Base-by-base conservation (phyloP, 1,140 invertebrate genomes). In the Acromyrmex heyeri region DNA sequence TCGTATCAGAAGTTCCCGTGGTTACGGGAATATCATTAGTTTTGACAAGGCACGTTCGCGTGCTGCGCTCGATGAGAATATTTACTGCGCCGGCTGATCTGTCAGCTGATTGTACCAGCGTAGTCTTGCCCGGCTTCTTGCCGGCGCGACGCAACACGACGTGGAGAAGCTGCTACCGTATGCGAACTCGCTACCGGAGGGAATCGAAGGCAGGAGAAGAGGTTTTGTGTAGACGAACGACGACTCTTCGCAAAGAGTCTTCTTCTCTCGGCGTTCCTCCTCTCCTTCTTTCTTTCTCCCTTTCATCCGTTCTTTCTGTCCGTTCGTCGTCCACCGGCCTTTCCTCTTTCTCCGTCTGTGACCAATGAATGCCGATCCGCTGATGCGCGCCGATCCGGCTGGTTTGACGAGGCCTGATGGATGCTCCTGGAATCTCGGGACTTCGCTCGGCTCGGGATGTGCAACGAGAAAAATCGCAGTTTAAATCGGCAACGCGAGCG, bases 401-500 rank as follows among this genome's bases (percentile, higher is more conserved):
- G 94, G 94, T 95, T 95, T 95, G 94, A 95, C 94, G 94, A 95
- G 93, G 88, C 89, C 94, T 95, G 94, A 95, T 95, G 94, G 94
- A 95, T 95, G 94, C 94, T 91, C 91, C 87, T 93, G 94, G 93
- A 93, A 95, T 95, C 93, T 90, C 91, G 89, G 94, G 94, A 92
- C 93, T 93, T 89, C 86, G 91, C 92, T 91, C 87, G 91, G 89
- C 91, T 89, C 91, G 86, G 75, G 64, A 38, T 79, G 76, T 87
- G 90, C 92, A 94, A 94, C 93, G 91, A 93, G 92, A 93, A 93
- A 94, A 94, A 95, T 95, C 94, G 91, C 92, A 91, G 92, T 94
- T 94, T 93, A 92, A 95, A 94, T 94, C 93, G 93, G 90, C 90
- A 86, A 93, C 91, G 88, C 91, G 69, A 73, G 88, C 89, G 81